Base-by-base conservation (phyloP, 2,113 vertebrate species). In the Hassar affinis region DNA sequence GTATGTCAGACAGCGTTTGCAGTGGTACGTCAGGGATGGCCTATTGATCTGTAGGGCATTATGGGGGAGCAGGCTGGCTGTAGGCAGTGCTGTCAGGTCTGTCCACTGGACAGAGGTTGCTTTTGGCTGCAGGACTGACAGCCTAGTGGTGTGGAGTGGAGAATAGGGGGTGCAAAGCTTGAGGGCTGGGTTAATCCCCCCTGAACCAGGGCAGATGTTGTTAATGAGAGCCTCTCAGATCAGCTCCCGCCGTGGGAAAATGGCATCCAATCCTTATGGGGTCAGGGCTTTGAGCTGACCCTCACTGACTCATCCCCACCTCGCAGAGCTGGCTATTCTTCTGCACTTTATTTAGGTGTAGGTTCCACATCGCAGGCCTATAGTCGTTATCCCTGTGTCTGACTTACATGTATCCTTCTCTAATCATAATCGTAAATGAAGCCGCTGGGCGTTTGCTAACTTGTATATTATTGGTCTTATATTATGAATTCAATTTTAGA, bases 191-290 rank as follows among this genome's bases (percentile, higher is more conserved):
- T 86, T 88, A 90, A 94, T 93, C 93, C 93, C 91, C 87, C 87
- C 92, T 94, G 93, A 94, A 94, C 92, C 86, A 91, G 92, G 93
- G 94, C 94, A 94, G 94, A 94, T 94, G 94, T 94, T 93, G 91
- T 94, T 93, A 94, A 94, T 92, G 90, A 95, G 93, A 91, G 93
- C 89, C 91, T 92, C 92, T 93, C 92, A 94, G 93, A 92, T 94
- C 91, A 90, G 89, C 93, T 93, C 93, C 90, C 88, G 91, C 91
- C 92, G 93, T 94, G 93, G 93, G 94, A 95, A 94, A 95, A 93
- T 91, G 90, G 92, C 92, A 93, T 93, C 91, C 93, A 94, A 93
- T 93, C 93, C 92, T 93, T 88, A 89, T 90, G 91, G 92, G 93
- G 94, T 94, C 93, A 93, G 92, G 91, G 91, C 91, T 92, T 93